These are phyloP conservation scores for Cheilosia grossa DNA, from an alignment of 2,888 invertebrate species.

Conservation along the genomic window DNA sequence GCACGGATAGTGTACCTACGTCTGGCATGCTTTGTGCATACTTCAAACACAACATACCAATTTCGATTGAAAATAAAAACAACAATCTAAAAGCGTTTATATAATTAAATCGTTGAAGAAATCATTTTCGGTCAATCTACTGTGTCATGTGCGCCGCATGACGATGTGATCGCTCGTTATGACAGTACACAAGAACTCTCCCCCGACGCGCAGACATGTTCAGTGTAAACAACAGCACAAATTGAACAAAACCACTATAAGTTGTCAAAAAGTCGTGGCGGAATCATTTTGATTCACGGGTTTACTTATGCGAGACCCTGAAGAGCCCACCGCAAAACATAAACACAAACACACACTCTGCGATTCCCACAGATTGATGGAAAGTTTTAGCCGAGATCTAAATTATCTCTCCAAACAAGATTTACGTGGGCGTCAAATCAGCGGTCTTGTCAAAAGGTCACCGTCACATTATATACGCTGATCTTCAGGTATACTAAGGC, in stretches of 20 bases:
- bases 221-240: conserved; percentile 37
- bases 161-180: conserved; percentile 42
- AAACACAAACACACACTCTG: conserved; percentile 1
- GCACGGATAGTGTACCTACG: not conserved
- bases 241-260: conserved; percentile 50
- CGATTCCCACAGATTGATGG: conserved; percentile 66
- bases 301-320: not conserved
- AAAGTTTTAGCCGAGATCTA: conserved; percentile 73
- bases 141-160: conserved; percentile 35
- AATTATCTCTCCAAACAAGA: conserved; percentile 74
- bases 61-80: conserved; percentile 38
- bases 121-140: conserved; percentile 55
- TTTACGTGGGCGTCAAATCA: conserved; percentile 73
- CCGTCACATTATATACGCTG: conserved; percentile 70
- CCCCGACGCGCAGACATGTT: conserved; percentile 19
- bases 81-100: conserved; percentile 42
- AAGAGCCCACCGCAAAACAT: not conserved
- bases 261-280: conserved; percentile 69
- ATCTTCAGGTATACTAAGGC: conserved; percentile 50
- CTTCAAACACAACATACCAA: conserved; percentile 39
- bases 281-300: conserved; percentile 55
- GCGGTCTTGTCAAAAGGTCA: conserved; percentile 75
- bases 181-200: conserved; percentile 37
- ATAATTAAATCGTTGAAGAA: conserved; percentile 42
- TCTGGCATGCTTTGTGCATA: conserved; percentile 18